These are phyloP conservation scores for Dendrophyllia cribrosa DNA, from an alignment of 64 coral and sea anemone species.

Conservation along the genomic window DNA sequence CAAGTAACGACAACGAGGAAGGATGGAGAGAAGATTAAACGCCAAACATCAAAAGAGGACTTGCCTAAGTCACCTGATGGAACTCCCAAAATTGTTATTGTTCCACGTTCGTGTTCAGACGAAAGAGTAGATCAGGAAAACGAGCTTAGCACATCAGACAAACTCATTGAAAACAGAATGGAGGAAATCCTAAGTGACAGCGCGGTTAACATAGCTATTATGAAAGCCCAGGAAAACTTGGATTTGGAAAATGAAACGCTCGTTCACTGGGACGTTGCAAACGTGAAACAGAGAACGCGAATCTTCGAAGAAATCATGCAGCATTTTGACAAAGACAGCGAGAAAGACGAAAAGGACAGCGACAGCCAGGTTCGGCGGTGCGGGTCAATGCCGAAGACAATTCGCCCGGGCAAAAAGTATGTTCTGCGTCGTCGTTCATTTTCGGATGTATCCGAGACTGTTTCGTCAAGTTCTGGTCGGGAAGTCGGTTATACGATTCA, in stretches of 20 bases:
- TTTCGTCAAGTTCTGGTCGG: conserved; percentile 26
- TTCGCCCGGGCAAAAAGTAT: conserved; percentile 35
- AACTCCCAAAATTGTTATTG: not conserved
- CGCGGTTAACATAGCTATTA: not conserved
- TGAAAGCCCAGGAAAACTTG: conserved; percentile 31
- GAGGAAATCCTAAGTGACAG: conserved; percentile 19
- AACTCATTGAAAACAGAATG: not conserved
- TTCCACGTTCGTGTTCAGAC: conserved; percentile 13
- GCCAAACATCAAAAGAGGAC: conserved; percentile 18
- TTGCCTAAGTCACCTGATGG: not conserved
- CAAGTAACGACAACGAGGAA: conserved; percentile 1
- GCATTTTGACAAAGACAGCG: not conserved
- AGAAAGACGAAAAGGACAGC: not conserved
- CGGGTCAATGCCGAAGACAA: conserved; percentile 46
- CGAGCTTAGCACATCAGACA: not conserved
- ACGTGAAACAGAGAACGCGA: conserved; percentile 50
- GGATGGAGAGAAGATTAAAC: conserved; percentile 35
- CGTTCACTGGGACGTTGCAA: conserved; percentile 36
- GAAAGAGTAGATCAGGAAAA: not conserved
- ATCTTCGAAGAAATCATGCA: conserved; percentile 40
- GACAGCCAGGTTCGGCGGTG: conserved; percentile 41
- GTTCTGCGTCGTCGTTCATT: conserved; percentile 56
- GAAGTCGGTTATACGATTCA: conserved; percentile 24
- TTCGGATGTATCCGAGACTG: conserved; percentile 36
- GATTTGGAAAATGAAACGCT: conserved; percentile 7